These are phyloP conservation scores for Oscheius myriophilus DNA, from an alignment of 2,888 invertebrate species.

Conservation along the genomic window DNA sequence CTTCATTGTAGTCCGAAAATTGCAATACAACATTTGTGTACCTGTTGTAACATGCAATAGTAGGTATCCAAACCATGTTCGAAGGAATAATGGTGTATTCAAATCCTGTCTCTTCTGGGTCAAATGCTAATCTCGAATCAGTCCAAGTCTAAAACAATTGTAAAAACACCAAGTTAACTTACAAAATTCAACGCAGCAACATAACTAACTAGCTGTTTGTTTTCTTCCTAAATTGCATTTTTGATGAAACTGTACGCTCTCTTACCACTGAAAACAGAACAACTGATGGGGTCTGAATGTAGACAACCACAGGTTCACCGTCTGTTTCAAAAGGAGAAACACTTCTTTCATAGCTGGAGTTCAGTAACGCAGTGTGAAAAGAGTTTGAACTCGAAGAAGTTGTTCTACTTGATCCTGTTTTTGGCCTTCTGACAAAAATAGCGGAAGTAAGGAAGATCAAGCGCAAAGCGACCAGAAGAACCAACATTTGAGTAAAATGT, in stretches of 20 bases:
- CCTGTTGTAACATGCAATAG: slow-evolving; percentile 25
- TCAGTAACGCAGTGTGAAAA: background rate
- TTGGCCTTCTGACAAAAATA: no score
- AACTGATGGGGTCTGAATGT: slow-evolving; percentile 8
- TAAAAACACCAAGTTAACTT: background rate
- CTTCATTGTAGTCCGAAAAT: no score
- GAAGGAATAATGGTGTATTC: slow-evolving; percentile 20
- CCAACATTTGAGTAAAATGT: no score
- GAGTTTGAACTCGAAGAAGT: slow-evolving; percentile 5
- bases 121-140: slow-evolving; percentile 13
- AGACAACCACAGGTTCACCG: slow-evolving; percentile 12
- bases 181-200: slow-evolving; percentile 18
- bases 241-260: no score
- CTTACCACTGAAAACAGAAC: slow-evolving; percentile 18
- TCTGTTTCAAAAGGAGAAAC: slow-evolving; percentile 14
- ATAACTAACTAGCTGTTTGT: slow-evolving; percentile 16
- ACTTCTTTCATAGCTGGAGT: slow-evolving; percentile 20
- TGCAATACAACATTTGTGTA: no score
- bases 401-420: background rate
- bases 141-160: slow-evolving; percentile 7
- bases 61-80: slow-evolving; percentile 21
- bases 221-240: slow-evolving; percentile 27
- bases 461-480: no score
- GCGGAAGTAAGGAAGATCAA: no score
- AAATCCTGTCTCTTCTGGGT: slow-evolving; percentile 18